phyloP scores from a whole-genome alignment of 1,140 invertebrate genomes.

The Bradysia coprophila region DNA sequence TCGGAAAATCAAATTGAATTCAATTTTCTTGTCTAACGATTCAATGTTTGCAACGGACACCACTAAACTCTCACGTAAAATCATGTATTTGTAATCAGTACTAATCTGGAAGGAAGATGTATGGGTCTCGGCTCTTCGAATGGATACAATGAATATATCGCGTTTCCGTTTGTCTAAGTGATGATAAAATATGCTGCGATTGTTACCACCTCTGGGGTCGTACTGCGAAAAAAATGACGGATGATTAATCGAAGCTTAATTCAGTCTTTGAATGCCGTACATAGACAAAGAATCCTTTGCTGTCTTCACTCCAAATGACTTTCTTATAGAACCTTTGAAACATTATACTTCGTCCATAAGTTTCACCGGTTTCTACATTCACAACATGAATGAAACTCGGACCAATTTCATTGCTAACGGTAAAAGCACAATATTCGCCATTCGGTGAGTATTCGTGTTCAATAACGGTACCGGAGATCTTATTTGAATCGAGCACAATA shows the following conservation, averaged over 20 bases:
- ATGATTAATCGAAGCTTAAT: background rate
- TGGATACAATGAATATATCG: background rate
- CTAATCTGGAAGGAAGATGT: background rate
- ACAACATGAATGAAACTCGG: background rate
- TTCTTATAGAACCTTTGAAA: background rate
- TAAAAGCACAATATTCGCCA: background rate
- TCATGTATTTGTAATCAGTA: background rate
- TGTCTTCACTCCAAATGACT: background rate
- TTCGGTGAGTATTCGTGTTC: background rate
- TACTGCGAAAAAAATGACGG: background rate
- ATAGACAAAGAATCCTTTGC: background rate
- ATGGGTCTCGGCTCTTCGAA: background rate
- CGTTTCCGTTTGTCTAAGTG: background rate
- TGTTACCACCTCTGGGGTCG: background rate
- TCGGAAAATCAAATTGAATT: background rate
- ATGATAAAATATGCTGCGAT: background rate
- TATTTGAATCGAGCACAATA: background rate
- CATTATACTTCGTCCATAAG: background rate
- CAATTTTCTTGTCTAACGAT: background rate
- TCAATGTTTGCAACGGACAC: background rate
- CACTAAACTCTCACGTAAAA: background rate
- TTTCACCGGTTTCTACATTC: background rate
- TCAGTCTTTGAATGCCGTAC: background rate
- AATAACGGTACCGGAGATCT: background rate
- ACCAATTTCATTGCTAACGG: background rate